Conservation (phyloP, 2,113 vertebrate genomes). For the Petromus typicus region DNA sequence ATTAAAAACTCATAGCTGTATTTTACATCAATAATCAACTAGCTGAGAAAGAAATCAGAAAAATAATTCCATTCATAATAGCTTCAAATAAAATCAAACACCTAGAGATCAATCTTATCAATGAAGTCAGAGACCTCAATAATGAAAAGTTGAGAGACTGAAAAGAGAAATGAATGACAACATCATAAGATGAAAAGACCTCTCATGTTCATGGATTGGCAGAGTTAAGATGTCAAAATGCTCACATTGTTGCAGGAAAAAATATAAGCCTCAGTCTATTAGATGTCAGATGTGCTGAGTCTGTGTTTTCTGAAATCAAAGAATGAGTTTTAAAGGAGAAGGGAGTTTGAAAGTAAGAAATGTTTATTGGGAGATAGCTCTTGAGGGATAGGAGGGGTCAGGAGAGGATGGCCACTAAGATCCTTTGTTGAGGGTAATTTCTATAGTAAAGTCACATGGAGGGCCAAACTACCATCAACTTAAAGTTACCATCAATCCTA, state of each 20-base stretch:
- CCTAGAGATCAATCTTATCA: neutral
- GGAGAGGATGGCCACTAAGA: neutral
- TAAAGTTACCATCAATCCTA: no score
- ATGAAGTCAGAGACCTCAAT: neutral
- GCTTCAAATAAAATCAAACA: neutral
- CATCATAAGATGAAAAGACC: neutral
- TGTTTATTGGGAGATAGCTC: neutral
- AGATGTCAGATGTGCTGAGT: neutral
- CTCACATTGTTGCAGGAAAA: neutral
- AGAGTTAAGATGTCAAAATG: neutral
- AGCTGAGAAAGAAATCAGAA: neutral
- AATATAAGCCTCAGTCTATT: neutral
- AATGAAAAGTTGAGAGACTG: neutral
- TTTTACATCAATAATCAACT: neutral
- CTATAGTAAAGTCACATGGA: neutral
- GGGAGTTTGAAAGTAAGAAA: neutral
- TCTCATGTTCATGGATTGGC: neutral
- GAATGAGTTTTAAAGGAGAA: neutral
- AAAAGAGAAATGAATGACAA: neutral
- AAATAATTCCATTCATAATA: neutral
- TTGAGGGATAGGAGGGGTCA: neutral
- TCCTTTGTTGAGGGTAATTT: neutral
- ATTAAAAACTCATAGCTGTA: neutral
- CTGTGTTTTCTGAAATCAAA: neutral
- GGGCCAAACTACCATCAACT: neutral